Evolutionary conservation across 2,113 vertebrate genomes (phyloP), one percentile per base, ranked within the genome.

Genomic region (Reinhardtius hippoglossoides): DNA sequence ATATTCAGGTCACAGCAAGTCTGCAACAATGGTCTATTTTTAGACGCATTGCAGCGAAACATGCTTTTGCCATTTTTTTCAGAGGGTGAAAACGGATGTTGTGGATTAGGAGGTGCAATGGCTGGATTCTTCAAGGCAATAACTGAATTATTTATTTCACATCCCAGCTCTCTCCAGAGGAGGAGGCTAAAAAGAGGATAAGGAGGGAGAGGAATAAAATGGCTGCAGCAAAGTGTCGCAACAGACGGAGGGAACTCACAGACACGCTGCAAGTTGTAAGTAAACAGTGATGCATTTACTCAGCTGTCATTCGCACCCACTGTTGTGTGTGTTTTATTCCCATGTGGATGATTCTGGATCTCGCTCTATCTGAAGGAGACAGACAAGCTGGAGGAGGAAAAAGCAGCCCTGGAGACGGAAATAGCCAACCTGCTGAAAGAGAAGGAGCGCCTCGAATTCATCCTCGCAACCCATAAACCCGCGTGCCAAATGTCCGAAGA

Each of bases 161-260:
- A 31, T 76, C 71, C 2, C 87, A 99, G 98, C 93, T 99, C 71
- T 97, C 97, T 74, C 96, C 97, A 5, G 97, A 98, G 92, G 98
- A 99, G 87, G 98, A 99, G 75, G 98, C 98, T 87, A 99, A 98
- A 78, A 96, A 97, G 87, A 95, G 95, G 90, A 94, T 99, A 83
- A 94, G 98, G 87, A 95, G 98, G 82, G 98, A 99, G 94, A 96
- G 98, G 87, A 99, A 99, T 96, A 99, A 99, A 92, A 98, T 98
- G 97, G 98, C 98, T 86, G 98, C 98, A 85, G 98, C 98, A 27
- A 99, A 99, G 90, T 99, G 98, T 91, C 95, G 98, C 87, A 99
- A 98, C 95, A 94, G 98, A 81, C 94, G 98, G 88, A 92, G 97
- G 89, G 98, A 99, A 79, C 95, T 99, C 82, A 99, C 97, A 0